Base-by-base conservation (phyloP, 2,888 invertebrate species). In the Hoplodrina ambigua region DNA sequence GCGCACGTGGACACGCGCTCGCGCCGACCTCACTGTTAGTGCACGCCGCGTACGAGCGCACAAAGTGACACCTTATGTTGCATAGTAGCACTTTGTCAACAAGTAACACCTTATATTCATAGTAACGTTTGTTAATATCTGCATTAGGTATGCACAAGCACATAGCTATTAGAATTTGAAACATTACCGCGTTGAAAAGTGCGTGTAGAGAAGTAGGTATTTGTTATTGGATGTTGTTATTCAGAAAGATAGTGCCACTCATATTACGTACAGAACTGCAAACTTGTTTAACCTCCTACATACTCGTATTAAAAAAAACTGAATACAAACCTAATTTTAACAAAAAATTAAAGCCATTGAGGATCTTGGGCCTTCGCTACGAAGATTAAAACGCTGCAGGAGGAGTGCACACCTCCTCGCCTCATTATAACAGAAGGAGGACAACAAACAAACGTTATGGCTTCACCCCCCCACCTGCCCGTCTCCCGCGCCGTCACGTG, bases 391-490 rank as follows among this genome's bases (percentile, higher is more conserved):
- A 37, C 20, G n/a, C 58, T 17, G 19, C 20, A 10, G 20, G 3
- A 17, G 33, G 5, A 71, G 71, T n/a, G 8, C 53, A 54, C 19
- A 11, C 53, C 37, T 61, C 37, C 37, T 13, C 17, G 13, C 50
- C 44, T 56, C n/a, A 50, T 71, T 75, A 63, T 55, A 59, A n/a
- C 25, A 11, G 44, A 25, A 49, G 44, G 20, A 72, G 30, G 54
- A 49, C 52, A 65, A 58, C 67, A 56, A 68, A 78, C 72, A 74
- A 65, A 71, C 61, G 70, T 69, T 61, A 66, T 2, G 41, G 41
- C 41, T 13, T 69, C 59, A 69, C 13, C 52, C 6, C 41, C 17
- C 8, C n/a, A 6, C 17, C 20, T 15, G 1, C 41, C 19, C 3
- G 15, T 15, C 17, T 33, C 17, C 20, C 6, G 3, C 17, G 11